These are phyloP conservation scores for Empidonax alnorum DNA, from an alignment of 2,113 vertebrate species.

Conservation along the genomic window DNA sequence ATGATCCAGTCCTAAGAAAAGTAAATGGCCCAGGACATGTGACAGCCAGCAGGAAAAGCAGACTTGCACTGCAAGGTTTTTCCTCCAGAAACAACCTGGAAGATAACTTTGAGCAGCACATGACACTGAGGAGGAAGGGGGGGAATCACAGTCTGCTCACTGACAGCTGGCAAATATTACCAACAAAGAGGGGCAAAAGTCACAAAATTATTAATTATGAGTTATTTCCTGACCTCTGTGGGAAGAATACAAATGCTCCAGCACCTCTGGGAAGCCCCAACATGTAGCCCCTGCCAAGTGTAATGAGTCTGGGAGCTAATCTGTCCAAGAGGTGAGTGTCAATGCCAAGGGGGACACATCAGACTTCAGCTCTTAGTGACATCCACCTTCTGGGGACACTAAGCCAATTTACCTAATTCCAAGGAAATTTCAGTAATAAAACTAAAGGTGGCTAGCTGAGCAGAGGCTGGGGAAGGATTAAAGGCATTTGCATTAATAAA, in stretches of 20 bases:
- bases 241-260: neutral
- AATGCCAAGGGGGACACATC: neutral
- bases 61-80: neutral
- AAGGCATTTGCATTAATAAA: slow-evolving; percentile 71
- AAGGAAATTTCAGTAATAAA: slow-evolving; percentile 29
- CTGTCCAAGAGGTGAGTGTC: neutral
- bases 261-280: neutral
- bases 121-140: neutral
- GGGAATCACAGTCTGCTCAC: neutral
- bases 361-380: neutral
- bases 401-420: slow-evolving; percentile 46
- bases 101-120: neutral
- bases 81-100: neutral
- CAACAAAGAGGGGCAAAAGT: neutral
- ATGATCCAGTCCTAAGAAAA: neutral
- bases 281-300: neutral
- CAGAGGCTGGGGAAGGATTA: slow-evolving; percentile 37
- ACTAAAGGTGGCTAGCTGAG: slow-evolving; percentile 14
- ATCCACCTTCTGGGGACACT: neutral
- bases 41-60: neutral
- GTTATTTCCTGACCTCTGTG: neutral
- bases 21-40: neutral
- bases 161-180: neutral
- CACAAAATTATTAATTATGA: neutral
- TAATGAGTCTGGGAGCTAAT: neutral